Percentiles rank a stretch among this genome's conserved stretches.
Evolutionary conservation across 2,113 vertebrate genomes (phyloP).

Genomic region (Rana temporaria): DNA sequence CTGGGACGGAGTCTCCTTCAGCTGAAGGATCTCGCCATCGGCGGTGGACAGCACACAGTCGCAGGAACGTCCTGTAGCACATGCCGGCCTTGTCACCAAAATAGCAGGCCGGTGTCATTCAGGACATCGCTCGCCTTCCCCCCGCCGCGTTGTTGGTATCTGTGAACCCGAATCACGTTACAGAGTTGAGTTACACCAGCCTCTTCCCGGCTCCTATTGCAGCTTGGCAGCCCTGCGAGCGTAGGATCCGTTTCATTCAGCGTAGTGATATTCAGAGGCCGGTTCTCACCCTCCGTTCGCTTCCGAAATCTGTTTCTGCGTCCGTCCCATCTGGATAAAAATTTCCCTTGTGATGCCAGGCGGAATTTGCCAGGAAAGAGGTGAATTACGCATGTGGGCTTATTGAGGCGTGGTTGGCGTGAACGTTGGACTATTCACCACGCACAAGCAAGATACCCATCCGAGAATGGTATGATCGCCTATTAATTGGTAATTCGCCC

Average conservation of each 20-base stretch:
- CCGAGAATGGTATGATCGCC: no score
- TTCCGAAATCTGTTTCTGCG: background rate
- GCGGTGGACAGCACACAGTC: no score
- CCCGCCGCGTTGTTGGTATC: background rate
- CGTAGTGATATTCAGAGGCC: background rate
- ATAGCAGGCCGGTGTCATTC: constrained; percentile 3
- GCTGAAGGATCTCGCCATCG: background rate
- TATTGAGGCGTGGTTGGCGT: background rate
- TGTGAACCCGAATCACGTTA: constrained; percentile 21
- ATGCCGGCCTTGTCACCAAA: background rate
- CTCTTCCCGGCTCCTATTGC: background rate
- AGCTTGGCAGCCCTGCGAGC: background rate
- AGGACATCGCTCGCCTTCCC: background rate
- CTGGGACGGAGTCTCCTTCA: background rate
- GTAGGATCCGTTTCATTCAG: background rate
- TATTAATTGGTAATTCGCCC: background rate
- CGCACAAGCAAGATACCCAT: background rate
- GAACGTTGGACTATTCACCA: background rate
- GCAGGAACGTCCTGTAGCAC: background rate
- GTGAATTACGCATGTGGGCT: no score
- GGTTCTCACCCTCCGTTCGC: background rate
- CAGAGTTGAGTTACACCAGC: background rate
- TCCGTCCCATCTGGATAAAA: background rate
- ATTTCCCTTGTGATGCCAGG: background rate
- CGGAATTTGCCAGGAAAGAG: background rate